Conservation (phyloP, 1,140 invertebrate genomes). For the Adoxophyes honmai region DNA sequence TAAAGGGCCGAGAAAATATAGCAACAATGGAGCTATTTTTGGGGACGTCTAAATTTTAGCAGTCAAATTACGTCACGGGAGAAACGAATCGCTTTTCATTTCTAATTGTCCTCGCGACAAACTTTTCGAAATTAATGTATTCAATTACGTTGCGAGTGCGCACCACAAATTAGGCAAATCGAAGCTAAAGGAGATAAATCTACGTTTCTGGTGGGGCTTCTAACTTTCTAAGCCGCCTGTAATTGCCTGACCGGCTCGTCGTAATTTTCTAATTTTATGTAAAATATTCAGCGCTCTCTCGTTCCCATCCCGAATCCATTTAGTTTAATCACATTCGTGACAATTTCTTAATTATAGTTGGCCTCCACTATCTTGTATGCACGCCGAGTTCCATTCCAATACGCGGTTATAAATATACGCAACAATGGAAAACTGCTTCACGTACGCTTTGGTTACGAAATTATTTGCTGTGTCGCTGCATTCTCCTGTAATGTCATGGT, state of each 20-base stretch:
- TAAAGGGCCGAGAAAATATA: not conserved
- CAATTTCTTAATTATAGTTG: not conserved
- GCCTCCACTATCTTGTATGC: not conserved
- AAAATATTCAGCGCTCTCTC: constrained; percentile 18
- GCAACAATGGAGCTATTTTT: not conserved
- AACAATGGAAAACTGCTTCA: no score
- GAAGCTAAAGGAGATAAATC: constrained; percentile 50
- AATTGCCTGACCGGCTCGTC: constrained; percentile 44
- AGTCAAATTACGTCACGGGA: constrained; percentile 31
- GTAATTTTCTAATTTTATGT: constrained; percentile 46
- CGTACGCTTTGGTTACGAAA: no score
- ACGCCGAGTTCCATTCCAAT: no score
- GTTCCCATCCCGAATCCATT: constrained; percentile 34
- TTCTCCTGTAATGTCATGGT: no score
- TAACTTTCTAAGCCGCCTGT: constrained; percentile 56
- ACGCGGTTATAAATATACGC: no score
- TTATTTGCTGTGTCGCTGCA: no score
- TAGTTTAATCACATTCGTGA: constrained; percentile 33
- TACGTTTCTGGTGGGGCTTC: constrained; percentile 33
- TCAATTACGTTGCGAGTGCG: constrained; percentile 32
- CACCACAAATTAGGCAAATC: constrained; percentile 47
- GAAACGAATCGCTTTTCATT: constrained; percentile 21
- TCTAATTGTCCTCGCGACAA: constrained; percentile 30
- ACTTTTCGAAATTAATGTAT: constrained; percentile 49
- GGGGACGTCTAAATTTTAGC: constrained; percentile 15